These are phyloP conservation scores for Arge pagana DNA, from an alignment of 2,888 invertebrate species.

Conservation along the genomic window DNA sequence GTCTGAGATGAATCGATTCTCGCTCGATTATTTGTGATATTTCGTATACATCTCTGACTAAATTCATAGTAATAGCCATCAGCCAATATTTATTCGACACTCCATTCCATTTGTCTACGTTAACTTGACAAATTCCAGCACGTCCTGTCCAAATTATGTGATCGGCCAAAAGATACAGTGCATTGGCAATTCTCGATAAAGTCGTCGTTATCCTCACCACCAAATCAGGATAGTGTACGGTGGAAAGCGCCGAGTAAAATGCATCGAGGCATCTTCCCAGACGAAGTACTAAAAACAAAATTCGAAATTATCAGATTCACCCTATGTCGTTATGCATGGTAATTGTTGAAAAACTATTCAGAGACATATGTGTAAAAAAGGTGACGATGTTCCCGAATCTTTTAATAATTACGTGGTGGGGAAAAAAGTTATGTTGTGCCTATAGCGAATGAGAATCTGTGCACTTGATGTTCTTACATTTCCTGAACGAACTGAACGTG, in stretches of 20 bases:
- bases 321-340: not conserved
- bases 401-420: not conserved
- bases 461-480: conserved; percentile 65
- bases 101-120: conserved; percentile 77
- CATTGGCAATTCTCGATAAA: conserved; percentile 77
- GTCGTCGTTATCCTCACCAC: conserved; percentile 74
- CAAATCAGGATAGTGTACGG: conserved; percentile 74
- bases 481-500: conserved; percentile 82
- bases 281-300: conserved; percentile 70
- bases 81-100: conserved; percentile 84
- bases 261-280: conserved; percentile 85
- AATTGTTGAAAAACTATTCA: conserved; percentile 4
- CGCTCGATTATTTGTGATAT: conserved; percentile 67
- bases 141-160: conserved; percentile 85
- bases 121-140: conserved; percentile 69
- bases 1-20: conserved; percentile 36
- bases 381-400: not conserved
- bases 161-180: conserved; percentile 81
- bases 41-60: conserved; percentile 85
- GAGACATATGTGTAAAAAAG: conserved; percentile 10
- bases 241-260: conserved; percentile 74
- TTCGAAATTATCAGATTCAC: conserved; percentile 6
- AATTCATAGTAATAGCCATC: conserved; percentile 77
- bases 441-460: not conserved
- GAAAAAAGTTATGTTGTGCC: not conserved